A percentile compares a stretch with the other conserved stretches of the same genome.
These are phyloP conservation scores for Neodiprion lecontei DNA, from an alignment of 1,140 invertebrate genomes.

Conservation along the genomic window DNA sequence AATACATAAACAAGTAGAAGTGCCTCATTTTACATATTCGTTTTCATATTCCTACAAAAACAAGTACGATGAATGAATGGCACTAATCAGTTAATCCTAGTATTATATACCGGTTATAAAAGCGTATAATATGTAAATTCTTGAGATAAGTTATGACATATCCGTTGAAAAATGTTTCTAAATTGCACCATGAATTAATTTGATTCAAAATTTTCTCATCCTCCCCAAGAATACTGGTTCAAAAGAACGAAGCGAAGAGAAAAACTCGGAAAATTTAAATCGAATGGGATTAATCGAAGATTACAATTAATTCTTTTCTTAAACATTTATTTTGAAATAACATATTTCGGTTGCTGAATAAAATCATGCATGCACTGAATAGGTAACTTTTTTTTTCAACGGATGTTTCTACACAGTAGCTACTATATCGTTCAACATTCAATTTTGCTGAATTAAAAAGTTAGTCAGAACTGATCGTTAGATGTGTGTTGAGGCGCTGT, in stretches of 20 bases:
- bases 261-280: background rate
- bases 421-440: background rate
- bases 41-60: too few species aligned
- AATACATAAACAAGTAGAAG: too few species aligned
- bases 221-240: too few species aligned
- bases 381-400: background rate
- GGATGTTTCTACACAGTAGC: background rate
- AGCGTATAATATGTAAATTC: too few species aligned
- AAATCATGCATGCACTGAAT: too few species aligned
- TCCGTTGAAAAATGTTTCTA: background rate
- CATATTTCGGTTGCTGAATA: background rate
- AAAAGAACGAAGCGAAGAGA: too few species aligned
- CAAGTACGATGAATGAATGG: too few species aligned
- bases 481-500: constrained; percentile 38
- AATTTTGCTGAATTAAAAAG: background rate
- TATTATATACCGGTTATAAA: too few species aligned
- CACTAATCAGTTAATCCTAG: too few species aligned
- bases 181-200: background rate
- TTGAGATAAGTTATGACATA: background rate
- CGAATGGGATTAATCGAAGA: background rate
- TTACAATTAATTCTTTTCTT: background rate
- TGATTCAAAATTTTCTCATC: too few species aligned
- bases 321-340: constrained; percentile 2
- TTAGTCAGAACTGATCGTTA: constrained; percentile 32
- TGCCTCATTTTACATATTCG: too few species aligned